Percentiles rank a stretch among this genome's conserved stretches.
Evolutionary conservation across 2,888 invertebrate genomes (phyloP).

Genomic region (Xanthostigma xanthostigma): DNA sequence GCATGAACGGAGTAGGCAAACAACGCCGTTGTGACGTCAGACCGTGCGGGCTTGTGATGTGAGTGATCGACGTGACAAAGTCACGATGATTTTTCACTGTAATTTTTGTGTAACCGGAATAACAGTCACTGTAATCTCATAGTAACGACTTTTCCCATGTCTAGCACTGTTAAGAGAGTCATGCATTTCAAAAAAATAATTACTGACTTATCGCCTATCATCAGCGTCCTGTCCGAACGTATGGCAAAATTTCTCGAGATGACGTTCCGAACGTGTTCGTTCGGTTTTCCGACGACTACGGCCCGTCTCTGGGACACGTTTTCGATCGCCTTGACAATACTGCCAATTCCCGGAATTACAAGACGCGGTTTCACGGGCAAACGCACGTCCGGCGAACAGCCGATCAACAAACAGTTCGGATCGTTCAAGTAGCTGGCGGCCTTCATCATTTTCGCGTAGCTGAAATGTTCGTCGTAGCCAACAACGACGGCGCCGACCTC

Average conservation of each 20-base stretch:
- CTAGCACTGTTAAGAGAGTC: too few relatives aligned
- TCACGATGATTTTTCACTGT: too few relatives aligned
- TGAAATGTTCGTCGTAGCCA: slow-evolving; percentile 87
- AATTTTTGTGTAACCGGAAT: too few relatives aligned
- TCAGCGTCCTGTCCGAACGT: slow-evolving; percentile 66
- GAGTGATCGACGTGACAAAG: too few relatives aligned
- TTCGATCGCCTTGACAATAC: slow-evolving; percentile 72
- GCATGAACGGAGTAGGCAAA: too few relatives aligned
- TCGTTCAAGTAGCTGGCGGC: slow-evolving; percentile 77
- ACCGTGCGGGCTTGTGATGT: too few relatives aligned
- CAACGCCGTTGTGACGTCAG: too few relatives aligned
- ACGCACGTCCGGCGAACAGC: slow-evolving; percentile 85
- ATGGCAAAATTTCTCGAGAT: slow-evolving; percentile 53
- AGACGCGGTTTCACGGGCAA: slow-evolving; percentile 44
- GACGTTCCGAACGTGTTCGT: slow-evolving; percentile 62
- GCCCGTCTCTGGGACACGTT: slow-evolving; percentile 71
- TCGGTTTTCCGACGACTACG: slow-evolving; percentile 80
- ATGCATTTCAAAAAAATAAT: not conserved
- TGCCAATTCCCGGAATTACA: slow-evolving; percentile 68
- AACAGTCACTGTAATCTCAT: too few relatives aligned
- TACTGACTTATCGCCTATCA: slow-evolving; percentile 77
- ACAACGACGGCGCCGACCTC: slow-evolving; percentile 88
- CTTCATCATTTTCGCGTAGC: slow-evolving; percentile 79
- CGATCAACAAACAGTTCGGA: slow-evolving; percentile 69
- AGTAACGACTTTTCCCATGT: too few relatives aligned